Evolutionary conservation across 2,113 vertebrate species (phyloP).

Genomic region (Pseudorectes ferrugineus): DNA sequence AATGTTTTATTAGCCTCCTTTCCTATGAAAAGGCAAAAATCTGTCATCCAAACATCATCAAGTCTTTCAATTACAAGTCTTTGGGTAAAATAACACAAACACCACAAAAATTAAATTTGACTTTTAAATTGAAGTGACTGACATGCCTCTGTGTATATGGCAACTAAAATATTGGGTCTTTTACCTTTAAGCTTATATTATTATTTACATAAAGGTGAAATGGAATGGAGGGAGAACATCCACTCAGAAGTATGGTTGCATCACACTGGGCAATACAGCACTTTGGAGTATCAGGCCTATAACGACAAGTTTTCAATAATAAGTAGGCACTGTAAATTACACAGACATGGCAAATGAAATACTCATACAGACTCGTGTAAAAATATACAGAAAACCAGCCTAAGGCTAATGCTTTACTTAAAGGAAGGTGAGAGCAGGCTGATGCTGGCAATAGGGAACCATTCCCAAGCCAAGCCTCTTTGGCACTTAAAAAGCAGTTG

Average conservation of each 20-base stretch:
- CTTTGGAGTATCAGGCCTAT: background rate
- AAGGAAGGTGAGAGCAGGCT: background rate
- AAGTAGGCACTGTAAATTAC: background rate
- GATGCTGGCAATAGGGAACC: rapidly evolving
- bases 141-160: background rate
- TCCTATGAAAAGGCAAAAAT: constrained; percentile 13
- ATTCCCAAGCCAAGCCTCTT: background rate
- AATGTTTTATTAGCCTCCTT: background rate
- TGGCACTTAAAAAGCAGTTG: background rate
- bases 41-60: constrained; percentile 14
- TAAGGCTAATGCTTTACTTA: background rate
- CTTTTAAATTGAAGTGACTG: background rate
- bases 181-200: background rate
- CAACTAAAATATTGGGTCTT: background rate
- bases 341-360: background rate
- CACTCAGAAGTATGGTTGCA: background rate
- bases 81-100: background rate
- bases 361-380: background rate
- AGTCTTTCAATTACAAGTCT: background rate
- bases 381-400: background rate
- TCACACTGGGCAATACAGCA: background rate
- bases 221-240: background rate
- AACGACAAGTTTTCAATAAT: background rate
- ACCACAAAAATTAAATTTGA: background rate
- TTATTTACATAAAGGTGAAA: background rate